Evolutionary conservation across 2,888 invertebrate genomes (phyloP).

Genomic region (Sicus ferrugineus): DNA sequence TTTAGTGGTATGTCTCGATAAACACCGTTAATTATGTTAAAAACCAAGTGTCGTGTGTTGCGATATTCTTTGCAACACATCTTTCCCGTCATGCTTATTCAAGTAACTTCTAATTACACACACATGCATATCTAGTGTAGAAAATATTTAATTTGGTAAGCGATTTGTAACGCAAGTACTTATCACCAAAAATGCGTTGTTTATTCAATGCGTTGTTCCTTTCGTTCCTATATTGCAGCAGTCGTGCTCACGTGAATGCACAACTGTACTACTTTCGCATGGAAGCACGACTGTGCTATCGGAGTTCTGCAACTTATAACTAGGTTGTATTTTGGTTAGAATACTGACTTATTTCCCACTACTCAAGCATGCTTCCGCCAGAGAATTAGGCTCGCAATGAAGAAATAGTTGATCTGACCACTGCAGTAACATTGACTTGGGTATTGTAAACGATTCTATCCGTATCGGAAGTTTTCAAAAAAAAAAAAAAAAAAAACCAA

Average conservation of each 20-base stretch:
- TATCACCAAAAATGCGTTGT: background rate
- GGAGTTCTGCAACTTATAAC: background rate
- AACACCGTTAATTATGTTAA: conserved; percentile 11
- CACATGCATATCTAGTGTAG: conserved; percentile 24
- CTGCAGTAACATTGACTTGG: no score
- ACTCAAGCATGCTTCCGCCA: no score
- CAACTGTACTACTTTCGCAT: no score
- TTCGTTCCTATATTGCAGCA: no score
- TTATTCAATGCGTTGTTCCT: background rate
- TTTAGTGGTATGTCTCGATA: background rate
- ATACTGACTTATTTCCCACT: background rate
- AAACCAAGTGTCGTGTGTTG: conserved; percentile 14
- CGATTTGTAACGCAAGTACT: background rate
- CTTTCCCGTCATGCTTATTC: background rate
- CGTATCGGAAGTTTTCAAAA: no score
- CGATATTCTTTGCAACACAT: conserved; percentile 1
- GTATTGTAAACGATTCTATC: no score
- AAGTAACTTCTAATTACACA: background rate
- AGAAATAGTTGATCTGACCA: no score
- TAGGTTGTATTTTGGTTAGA: no score
- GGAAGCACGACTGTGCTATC: background rate
- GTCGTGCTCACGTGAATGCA: no score
- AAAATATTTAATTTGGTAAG: background rate
- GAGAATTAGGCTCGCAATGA: no score
- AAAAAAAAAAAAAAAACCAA: no score